Evolutionary conservation across 2,888 invertebrate species (phyloP), one percentile per base, ranked within the genome.

Genomic region (Heliconius hortense): DNA sequence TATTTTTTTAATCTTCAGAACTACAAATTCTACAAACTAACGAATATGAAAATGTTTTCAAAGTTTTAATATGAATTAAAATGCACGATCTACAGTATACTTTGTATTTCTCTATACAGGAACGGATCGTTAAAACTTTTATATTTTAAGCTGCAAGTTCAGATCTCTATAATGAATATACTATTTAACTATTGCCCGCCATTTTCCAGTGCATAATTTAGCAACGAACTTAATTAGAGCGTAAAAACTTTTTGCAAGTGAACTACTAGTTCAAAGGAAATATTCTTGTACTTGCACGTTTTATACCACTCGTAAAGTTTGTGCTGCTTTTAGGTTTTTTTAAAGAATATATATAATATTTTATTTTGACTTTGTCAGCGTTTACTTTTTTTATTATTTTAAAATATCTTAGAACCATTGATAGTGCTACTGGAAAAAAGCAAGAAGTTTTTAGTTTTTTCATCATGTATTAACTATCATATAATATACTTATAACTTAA

Each of bases 171-270:
- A 48, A 72, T 24, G 64, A 64, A 72, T 53, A 74, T 24, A n/a
- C 31, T 56, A 39, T 74, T 74, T 70, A 64, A 74, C 53, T 56
- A 15, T 28, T n/a, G 59, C 35, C 72, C 18, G 48, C 63, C 63
- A n/a, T 56, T 68, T 70, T 74, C 70, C 28, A 56, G 39, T n/a
- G 69, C 53, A 74, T 70, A 74, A 70, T 70, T 74, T 35, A 63
- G 63, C 70, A n/a, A 70, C 74, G 28, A 70, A 70, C 63, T 24
- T 70, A 74, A 74, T 74, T 74, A 63, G 70, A 74, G 56, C 56
- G 74, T n/a, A 74, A 64, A 64, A 74, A 24, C 60, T 74, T 21
- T 69, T 28, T 70, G 56, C 74, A 59, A 56, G 18, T 28, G 48
- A 69, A 31, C 18, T 74, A 63, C 64, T 48, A 48, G 70, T 74